Base-by-base conservation (phyloP, 2,888 invertebrate species). In the Spatulosminthurus flaviceps region DNA sequence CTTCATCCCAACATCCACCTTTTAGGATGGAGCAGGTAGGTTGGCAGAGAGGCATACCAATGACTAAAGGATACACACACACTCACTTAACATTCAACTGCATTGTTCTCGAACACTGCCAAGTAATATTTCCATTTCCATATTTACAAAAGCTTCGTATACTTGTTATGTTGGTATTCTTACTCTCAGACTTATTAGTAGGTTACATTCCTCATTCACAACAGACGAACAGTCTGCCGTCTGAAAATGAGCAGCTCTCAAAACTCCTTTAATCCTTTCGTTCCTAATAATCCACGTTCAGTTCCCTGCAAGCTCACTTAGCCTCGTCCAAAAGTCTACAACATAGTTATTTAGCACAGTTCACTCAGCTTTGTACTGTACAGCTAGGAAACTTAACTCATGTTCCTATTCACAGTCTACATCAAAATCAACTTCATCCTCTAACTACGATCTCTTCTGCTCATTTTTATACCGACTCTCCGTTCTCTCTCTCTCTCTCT, bases 121-220 rank as follows among this genome's bases (percentile, higher is more conserved):
- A 24, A 51, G 51, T 64, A 64, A 24, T 64, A 64, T 64, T 71
- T 71, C 24, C 71, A 34, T 34, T 71, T 69, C 69, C 69, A 71
- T 71, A 71, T 71, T 41, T 41, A 71, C 41, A 41, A 41, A 41
- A 71, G 71, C 71, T 73, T n/a, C 60, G 5, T 24, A 26, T 28
- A 51, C 51, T 60, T 51, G 22, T 28, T 42, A n/a, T n/a, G 28
- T 74, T 24, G 26, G 34, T 72, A 51, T 51, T 72, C 43, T 72
- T 42, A 51, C 41, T 72, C 72, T 64, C 22, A 64, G 64, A 26
- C 51, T 51, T 51, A 64, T 64, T 64, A 64, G 64, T 64, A 64
- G 64, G 64, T 64, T 64, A 64, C 64, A 64, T 64, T 64, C 64
- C 64, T 64, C 22, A 64, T 26, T 64, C 22, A 51, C 19, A 26